phyloP scores from a whole-genome alignment of 2,113 vertebrate species.

The Onychostruthus taczanowskii region DNA sequence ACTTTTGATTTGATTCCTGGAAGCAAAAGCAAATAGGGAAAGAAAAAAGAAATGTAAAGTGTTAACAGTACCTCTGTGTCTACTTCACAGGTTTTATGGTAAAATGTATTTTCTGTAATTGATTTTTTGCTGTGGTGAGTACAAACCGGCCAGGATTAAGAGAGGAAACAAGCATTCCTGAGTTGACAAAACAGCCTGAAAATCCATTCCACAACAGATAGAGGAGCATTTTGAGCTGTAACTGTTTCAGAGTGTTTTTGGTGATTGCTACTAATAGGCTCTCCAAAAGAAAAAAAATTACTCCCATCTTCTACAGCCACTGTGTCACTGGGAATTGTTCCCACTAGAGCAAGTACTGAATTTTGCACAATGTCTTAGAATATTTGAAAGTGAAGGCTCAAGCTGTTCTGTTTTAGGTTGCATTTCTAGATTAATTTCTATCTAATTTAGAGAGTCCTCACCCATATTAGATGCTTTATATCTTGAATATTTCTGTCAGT shows the following conservation, averaged over 20 bases:
- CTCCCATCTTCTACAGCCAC: not conserved
- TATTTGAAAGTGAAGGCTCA: not conserved
- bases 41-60: not conserved
- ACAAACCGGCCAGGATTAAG: not conserved
- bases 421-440: not conserved
- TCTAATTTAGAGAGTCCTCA: slow-evolving; percentile 6
- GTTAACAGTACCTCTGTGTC: not conserved
- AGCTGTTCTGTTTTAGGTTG: not conserved
- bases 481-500: slow-evolving; percentile 23
- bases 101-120: not conserved
- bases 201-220: not conserved
- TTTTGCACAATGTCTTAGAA: not conserved
- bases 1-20: not conserved
- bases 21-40: not conserved
- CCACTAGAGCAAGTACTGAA: not conserved
- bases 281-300: not conserved
- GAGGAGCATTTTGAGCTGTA: not conserved
- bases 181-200: not conserved
- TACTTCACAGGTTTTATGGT: not conserved
- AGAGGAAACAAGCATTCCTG: not conserved
- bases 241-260: not conserved
- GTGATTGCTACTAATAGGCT: not conserved
- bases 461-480: slow-evolving; percentile 27
- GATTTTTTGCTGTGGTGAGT: not conserved
- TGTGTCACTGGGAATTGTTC: not conserved